A percentile compares a stretch with the other conserved stretches of the same genome.
These are phyloP conservation scores for Rafetus swinhoei DNA, from an alignment of 2,113 vertebrate species.

Conservation along the genomic window DNA sequence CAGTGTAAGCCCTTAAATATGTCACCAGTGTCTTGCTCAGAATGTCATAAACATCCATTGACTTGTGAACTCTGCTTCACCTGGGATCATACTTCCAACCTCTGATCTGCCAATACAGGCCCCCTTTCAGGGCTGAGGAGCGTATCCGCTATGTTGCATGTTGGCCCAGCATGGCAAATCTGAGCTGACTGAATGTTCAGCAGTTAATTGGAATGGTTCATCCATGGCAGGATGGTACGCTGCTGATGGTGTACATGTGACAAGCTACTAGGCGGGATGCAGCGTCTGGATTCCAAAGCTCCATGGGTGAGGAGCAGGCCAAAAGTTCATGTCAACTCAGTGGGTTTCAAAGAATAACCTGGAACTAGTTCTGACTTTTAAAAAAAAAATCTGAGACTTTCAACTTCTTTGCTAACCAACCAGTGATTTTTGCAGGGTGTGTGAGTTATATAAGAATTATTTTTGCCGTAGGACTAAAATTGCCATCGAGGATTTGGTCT, in stretches of 20 bases:
- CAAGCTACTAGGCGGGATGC: background rate
- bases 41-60: background rate
- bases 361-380: background rate
- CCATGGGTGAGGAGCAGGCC: background rate
- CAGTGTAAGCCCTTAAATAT: background rate
- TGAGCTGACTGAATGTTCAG: background rate
- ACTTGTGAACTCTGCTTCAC: background rate
- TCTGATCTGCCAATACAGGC: background rate
- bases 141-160: background rate
- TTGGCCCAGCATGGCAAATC: background rate
- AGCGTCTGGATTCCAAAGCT: background rate
- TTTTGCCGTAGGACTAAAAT: conserved; percentile 86
- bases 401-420: background rate
- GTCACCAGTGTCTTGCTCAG: background rate
- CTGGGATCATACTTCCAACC: background rate
- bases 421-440: background rate
- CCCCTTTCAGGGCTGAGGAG: background rate
- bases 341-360: background rate
- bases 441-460: background rate
- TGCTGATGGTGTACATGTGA: background rate
- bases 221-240: background rate
- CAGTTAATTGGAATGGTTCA: background rate
- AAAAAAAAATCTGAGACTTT: background rate
- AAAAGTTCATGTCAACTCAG: background rate
- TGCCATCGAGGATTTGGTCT: conserved; percentile 89